Base-by-base conservation (phyloP, 2,888 invertebrate species). In the Caradrina clavipalpis region DNA sequence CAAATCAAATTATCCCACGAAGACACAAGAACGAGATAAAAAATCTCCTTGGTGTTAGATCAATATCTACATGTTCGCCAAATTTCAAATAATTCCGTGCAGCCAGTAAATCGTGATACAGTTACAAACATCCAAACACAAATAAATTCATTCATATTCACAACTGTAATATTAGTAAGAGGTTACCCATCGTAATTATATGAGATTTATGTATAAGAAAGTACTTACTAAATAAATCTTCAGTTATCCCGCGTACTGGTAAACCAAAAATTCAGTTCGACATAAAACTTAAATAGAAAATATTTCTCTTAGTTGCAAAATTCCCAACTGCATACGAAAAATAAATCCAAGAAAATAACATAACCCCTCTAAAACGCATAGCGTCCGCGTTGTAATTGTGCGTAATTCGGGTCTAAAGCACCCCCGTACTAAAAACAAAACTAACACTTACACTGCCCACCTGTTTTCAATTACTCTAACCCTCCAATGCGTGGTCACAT, bases 381-480 rank as follows among this genome's bases (percentile, higher is more conserved):
- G 54, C 31, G 42, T 56, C 51, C 47, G 19, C 19, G 26, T 49
- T 60, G 66, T 68, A 66, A 70, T 69, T 68, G 66, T 47, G 50
- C 50, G 31, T 56, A 73, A 76, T 78, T 49, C 49, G 76, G 72
- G 73, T 69, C 70, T 60, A 62, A 70, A 80, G 51, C 74, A 72
- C 78, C 68, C 63, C 57, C 74, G 50, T 59, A 70, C 68, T 73
- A 39, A 70, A 73, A 79, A 76, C 69, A 69, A 71, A 73, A 70
- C 73, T 78, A 63, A 69, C 72, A 67, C 66, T 80, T 54, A 58
- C 65, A 63, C 67, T 71, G 66, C 74, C 73, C 76, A 83, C 83
- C 78, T 84, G 82, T 78, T 78, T 84, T 83, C 70, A 86, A 86
- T 87, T 85, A 78, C 78, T 77, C 60, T 78, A 82, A 83, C 78